Base-by-base conservation (phyloP, 2,113 vertebrate species). In the Nycticebus coucang region DNA sequence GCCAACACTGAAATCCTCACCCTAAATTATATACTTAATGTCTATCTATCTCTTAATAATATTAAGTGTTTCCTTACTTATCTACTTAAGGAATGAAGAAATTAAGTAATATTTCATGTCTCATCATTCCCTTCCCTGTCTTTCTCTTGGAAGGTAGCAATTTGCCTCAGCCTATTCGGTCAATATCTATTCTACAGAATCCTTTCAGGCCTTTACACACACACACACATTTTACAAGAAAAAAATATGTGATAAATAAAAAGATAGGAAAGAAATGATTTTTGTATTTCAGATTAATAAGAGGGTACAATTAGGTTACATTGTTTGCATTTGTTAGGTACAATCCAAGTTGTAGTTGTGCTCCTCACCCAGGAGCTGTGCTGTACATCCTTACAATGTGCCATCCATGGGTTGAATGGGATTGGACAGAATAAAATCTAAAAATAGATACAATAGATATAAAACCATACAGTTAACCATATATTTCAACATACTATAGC, bases 371-470 rank as follows among this genome's bases (percentile, higher is more conserved):
- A 50, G 45, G 45, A 50, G 45, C 45, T 50, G 45, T 50, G 45
- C 45, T 50, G 45, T 50, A 50, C 45, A 50, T 8, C 45, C 45
- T 50, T 50, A 50, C 45, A 50, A 50, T 8, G 7, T 50, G 45
- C 45, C 45, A 50, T 50, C 10, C 45, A 50, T 50, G 10, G 45
- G 7, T 50, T 50, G 45, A 50, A 50, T 50, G 41, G 30, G 41
- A 50, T 26, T 33, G 45, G 45, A 85, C 35, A 87, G 28, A 87
- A 68, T 26, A 69, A 10, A 85, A 68, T 77, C 21, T n/a, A 45
- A 74, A 79, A 93, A 41, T 19, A 93, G 19, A 96, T 41, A 74
- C 74, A 93, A n/a, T 19, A 93, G 19, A 96, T 41, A 14, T 28
- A 87, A 90, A 66, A 82, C 26, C 28, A 60, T 72, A 69, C 22